A percentile compares a stretch with the other conserved stretches of the same genome.
These are phyloP conservation scores for Shargacucullia verbasci DNA, from an alignment of 2,888 invertebrate species.

Conservation along the genomic window DNA sequence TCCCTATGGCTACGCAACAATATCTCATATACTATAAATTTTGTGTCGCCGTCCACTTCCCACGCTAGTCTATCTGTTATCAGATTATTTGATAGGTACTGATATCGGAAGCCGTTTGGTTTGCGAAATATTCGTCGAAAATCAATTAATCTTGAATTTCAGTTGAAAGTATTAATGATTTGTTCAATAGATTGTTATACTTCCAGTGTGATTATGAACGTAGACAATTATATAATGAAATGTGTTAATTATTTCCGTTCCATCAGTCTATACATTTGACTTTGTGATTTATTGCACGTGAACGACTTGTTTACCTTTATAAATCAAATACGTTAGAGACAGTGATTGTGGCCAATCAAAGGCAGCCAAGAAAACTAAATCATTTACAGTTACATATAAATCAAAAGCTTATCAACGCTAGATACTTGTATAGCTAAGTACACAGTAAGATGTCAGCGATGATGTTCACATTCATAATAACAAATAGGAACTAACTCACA, in stretches of 20 bases:
- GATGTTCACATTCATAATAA: slow-evolving; percentile 49
- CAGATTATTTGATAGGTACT: slow-evolving; percentile 29
- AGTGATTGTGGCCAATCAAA: slow-evolving; percentile 24
- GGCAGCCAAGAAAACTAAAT: slow-evolving; percentile 22
- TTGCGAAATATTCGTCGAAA: slow-evolving; percentile 11
- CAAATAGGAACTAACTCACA: slow-evolving; percentile 58
- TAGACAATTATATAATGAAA: background rate
- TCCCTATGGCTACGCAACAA: slow-evolving; percentile 69
- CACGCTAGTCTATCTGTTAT: slow-evolving; percentile 54
- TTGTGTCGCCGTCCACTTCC: slow-evolving; percentile 61
- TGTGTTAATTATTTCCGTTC: slow-evolving; percentile 9
- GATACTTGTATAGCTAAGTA: slow-evolving; percentile 37
- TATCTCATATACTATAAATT: slow-evolving; percentile 60
- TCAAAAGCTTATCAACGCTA: slow-evolving; percentile 56
- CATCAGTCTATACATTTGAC: slow-evolving; percentile 10
- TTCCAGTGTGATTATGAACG: background rate
- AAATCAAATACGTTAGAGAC: slow-evolving; percentile 23
- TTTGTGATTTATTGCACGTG: slow-evolving; percentile 14
- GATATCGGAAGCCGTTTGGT: slow-evolving; percentile 30
- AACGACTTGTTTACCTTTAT: slow-evolving; percentile 18
- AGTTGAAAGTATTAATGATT: slow-evolving; percentile 4
- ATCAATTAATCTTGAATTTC: slow-evolving; percentile 25
- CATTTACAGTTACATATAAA: slow-evolving; percentile 51
- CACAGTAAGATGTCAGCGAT: slow-evolving; percentile 40
- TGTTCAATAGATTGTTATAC: background rate